These are phyloP conservation scores for Iguana delicatissima DNA, from an alignment of 2,797 vertebrate species.

Conservation along the genomic window DNA sequence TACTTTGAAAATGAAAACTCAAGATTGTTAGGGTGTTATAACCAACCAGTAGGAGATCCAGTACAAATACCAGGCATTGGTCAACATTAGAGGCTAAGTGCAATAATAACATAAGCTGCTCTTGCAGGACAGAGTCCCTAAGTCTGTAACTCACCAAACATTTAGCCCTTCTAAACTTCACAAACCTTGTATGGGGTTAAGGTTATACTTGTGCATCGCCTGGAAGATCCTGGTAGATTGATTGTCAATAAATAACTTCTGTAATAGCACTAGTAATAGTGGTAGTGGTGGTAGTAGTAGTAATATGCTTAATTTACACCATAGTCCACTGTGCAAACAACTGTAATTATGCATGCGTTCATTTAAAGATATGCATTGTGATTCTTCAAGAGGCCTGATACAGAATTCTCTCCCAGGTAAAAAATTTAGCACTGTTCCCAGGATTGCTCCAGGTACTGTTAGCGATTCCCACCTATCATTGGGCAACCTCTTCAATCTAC, in stretches of 20 bases:
- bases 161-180: not conserved
- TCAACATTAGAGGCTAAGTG: not conserved
- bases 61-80: not conserved
- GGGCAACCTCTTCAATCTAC: conserved; percentile 88
- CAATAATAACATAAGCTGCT: too few species aligned
- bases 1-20: not conserved
- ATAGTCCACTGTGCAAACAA: not conserved
- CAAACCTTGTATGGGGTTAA: not conserved
- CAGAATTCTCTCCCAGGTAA: not conserved
- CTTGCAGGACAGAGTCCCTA: too few species aligned
- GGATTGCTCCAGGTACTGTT: not conserved
- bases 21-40: not conserved
- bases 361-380: too few species aligned
- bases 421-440: not conserved
- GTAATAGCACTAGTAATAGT: too few species aligned
- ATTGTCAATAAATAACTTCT: not conserved
- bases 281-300: too few species aligned
- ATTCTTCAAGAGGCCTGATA: too few species aligned
- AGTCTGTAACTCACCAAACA: not conserved
- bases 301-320: not conserved
- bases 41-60: not conserved
- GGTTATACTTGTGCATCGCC: not conserved
- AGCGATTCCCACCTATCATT: conserved; percentile 17
- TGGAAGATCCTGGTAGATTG: not conserved
- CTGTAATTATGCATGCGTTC: not conserved